Conservation (phyloP, 2,797 vertebrate genomes). For the Liasis olivaceus region DNA sequence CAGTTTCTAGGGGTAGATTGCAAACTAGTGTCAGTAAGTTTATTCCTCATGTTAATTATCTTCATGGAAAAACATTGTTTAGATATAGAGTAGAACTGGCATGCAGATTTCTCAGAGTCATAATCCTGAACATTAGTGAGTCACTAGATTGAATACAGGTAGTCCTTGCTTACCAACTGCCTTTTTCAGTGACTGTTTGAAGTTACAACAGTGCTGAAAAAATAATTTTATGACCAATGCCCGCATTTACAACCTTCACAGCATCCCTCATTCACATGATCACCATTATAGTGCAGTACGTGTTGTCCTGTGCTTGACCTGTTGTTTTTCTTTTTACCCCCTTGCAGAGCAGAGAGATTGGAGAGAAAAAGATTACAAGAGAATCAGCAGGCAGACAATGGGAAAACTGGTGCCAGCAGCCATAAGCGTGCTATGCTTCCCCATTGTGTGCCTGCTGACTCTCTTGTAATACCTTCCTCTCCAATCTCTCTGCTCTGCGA, state of each 20-base stretch:
- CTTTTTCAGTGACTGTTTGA: background rate
- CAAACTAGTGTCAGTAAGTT: background rate
- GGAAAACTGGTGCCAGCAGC: background rate
- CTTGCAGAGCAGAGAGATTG: background rate
- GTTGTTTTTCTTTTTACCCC: background rate
- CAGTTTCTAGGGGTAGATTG: background rate
- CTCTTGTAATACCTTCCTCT: background rate
- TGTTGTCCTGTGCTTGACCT: background rate
- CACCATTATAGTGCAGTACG: background rate
- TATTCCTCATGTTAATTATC: background rate
- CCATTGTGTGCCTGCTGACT: background rate
- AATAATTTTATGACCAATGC: background rate
- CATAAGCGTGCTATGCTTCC: background rate
- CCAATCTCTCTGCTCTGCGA: background rate
- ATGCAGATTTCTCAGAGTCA: background rate
- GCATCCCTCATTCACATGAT: background rate
- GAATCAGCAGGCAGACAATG: background rate
- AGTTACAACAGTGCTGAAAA: background rate
- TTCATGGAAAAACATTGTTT: background rate
- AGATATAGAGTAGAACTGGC: background rate
- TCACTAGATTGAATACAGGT: background rate
- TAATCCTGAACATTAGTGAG: background rate
- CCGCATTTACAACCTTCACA: background rate
- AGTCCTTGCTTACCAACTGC: background rate
- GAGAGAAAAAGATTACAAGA: background rate